These are phyloP conservation scores for Yoshiicerus persimilis DNA, from an alignment of 1,140 invertebrate species.

Conservation along the genomic window DNA sequence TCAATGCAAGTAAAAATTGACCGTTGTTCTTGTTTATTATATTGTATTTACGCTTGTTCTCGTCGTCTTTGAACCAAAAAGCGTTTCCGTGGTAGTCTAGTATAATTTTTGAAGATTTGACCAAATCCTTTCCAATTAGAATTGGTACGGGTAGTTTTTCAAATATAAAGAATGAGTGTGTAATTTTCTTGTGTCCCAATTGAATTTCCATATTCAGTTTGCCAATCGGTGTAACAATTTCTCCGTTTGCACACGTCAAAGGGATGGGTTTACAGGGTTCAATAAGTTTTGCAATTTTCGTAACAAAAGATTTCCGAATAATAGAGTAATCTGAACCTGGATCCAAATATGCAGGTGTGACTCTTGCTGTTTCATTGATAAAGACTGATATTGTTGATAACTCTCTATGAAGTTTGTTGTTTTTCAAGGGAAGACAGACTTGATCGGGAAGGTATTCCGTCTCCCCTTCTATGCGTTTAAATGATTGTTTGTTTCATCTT, in stretches of 20 bases:
- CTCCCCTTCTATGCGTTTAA: not conserved
- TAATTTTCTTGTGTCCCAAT: not conserved
- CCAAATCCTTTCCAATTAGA: constrained; percentile 17
- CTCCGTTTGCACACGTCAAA: not conserved
- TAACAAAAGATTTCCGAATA: not conserved
- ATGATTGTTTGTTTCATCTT: not conserved
- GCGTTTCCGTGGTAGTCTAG: not conserved
- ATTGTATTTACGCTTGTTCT: not conserved
- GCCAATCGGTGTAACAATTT: not conserved
- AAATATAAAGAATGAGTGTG: not conserved
- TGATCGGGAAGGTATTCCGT: not conserved
- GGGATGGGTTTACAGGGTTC: not conserved
- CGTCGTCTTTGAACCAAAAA: not conserved
- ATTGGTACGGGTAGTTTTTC: not conserved
- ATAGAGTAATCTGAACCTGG: not conserved
- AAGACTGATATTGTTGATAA: not conserved
- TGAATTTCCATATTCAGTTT: not conserved
- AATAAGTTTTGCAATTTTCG: not conserved
- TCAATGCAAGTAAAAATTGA: not conserved
- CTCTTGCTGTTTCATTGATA: not conserved
- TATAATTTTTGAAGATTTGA: too few relatives aligned
- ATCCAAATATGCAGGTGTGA: not conserved
- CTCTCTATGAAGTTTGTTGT: not conserved
- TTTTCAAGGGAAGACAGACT: not conserved
- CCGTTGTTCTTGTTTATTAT: not conserved